A percentile compares a stretch with the other conserved stretches of the same genome.
phyloP scores from a whole-genome alignment of 2,113 vertebrate genomes.

The Galbula dea region DNA sequence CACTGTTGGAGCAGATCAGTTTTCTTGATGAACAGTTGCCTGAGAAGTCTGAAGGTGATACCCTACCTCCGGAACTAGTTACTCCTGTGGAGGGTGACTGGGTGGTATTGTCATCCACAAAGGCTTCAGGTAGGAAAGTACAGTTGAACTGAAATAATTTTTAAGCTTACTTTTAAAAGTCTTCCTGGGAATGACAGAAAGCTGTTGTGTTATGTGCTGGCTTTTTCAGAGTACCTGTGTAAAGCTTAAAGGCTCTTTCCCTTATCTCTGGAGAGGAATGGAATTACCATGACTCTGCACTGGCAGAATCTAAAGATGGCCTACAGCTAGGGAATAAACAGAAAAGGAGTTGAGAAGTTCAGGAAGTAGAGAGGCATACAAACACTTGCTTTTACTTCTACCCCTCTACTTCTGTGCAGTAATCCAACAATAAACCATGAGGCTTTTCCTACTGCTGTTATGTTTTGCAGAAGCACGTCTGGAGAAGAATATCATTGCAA shows the following conservation, averaged over 20 bases:
- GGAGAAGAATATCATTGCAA: constrained; percentile 92
- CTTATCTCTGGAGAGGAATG: not conserved
- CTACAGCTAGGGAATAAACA: not conserved
- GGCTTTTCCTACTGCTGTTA: not conserved
- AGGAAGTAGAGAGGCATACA: not conserved
- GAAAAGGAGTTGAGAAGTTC: not conserved
- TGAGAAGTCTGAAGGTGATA: constrained; percentile 75
- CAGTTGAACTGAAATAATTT: not conserved
- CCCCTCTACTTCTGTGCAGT: not conserved
- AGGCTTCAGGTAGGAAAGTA: constrained; percentile 84
- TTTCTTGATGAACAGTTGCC: constrained; percentile 69
- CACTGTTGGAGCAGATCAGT: constrained; percentile 89
- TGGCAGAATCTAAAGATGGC: not conserved
- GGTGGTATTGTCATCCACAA: constrained; percentile 86
- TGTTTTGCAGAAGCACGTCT: constrained; percentile 87
- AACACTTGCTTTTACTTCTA: not conserved
- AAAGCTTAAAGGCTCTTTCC: not conserved
- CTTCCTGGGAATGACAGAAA: not conserved
- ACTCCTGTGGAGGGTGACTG: constrained; percentile 88
- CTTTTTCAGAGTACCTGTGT: not conserved
- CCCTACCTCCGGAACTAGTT: constrained; percentile 76
- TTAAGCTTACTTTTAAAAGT: not conserved
- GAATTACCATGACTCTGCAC: not conserved
- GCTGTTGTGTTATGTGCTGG: not conserved
- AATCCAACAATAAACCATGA: not conserved